phyloP scores from a whole-genome alignment of 2,888 invertebrate species.

The Agapostemon virescens region DNA sequence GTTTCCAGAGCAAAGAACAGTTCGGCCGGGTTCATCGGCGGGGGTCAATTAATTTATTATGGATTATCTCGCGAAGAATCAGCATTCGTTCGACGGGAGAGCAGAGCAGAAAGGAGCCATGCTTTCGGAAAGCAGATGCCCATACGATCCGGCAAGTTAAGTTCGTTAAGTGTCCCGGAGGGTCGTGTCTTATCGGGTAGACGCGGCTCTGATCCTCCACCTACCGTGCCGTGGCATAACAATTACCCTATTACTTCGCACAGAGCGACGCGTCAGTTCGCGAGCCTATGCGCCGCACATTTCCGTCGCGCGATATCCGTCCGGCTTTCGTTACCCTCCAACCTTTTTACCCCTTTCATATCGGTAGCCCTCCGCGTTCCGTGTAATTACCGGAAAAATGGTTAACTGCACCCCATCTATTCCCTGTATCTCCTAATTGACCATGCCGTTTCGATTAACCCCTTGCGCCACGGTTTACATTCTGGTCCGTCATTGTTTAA shows the following conservation, averaged over 20 bases:
- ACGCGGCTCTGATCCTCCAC: constrained; percentile 77
- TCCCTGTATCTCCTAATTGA: constrained; percentile 27
- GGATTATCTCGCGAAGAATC: constrained; percentile 40
- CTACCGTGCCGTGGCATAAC: constrained; percentile 79
- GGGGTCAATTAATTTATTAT: constrained; percentile 33
- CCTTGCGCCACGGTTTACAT: too few species aligned
- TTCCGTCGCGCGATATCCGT: constrained; percentile 42
- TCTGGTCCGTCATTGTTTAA: too few species aligned
- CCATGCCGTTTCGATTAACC: constrained; percentile 19
- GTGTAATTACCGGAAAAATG: constrained; percentile 40
- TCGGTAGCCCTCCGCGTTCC: not conserved
- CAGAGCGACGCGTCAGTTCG: constrained; percentile 41
- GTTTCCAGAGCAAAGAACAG: not conserved
- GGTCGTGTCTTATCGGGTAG: constrained; percentile 79
- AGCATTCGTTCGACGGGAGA: constrained; percentile 26
- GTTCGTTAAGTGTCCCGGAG: constrained; percentile 77
- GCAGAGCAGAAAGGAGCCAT: constrained; percentile 18
- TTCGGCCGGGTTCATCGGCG: not conserved
- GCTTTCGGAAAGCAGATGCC: constrained; percentile 62
- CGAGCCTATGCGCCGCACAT: constrained; percentile 52
- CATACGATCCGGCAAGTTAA: constrained; percentile 72
- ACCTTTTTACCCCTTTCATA: constrained; percentile 53
- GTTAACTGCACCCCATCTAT: constrained; percentile 6
- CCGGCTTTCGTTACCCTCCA: constrained; percentile 42
- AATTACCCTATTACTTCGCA: constrained; percentile 79